Percentiles rank a stretch among this genome's conserved stretches.
Conservation (phyloP, 2,797 vertebrate genomes). For the Lithobates pipiens region DNA sequence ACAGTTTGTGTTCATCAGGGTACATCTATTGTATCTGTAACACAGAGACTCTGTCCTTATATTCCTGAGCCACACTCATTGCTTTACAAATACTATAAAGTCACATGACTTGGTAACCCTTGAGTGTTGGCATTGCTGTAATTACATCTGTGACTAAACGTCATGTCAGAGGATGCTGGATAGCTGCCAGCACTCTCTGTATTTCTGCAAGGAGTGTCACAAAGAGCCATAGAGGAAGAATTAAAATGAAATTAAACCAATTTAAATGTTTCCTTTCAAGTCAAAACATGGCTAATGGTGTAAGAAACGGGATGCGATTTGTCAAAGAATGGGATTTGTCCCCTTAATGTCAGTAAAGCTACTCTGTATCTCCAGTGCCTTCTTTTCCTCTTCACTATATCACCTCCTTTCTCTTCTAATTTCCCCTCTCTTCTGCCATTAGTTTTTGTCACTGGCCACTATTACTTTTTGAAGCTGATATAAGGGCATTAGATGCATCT, state of each 20-base stretch:
- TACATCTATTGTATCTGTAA: neutral
- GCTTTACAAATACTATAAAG: conserved; percentile 32
- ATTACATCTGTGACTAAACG: conserved; percentile 19
- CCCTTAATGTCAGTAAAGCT: neutral
- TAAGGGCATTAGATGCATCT: neutral
- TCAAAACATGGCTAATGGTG: neutral
- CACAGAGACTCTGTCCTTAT: neutral
- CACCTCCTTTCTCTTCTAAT: neutral
- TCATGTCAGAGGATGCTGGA: conserved; percentile 37
- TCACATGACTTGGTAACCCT: neutral
- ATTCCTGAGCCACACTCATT: conserved; percentile 13
- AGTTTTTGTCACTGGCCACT: neutral
- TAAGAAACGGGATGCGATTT: neutral
- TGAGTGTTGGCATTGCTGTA: conserved; percentile 31
- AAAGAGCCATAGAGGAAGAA: neutral
- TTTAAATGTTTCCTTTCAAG: neutral
- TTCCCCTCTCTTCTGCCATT: neutral
- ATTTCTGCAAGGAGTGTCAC: conserved; percentile 5
- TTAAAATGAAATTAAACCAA: neutral
- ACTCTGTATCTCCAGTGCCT: neutral
- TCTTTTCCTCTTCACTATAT: neutral
- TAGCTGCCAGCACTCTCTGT: neutral
- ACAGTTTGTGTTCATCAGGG: neutral
- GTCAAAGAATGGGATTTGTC: neutral
- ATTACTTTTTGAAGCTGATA: neutral